Evolutionary conservation across 2,797 vertebrate genomes (phyloP), one percentile per base, ranked within the genome.

Genomic region (Rhynchotus rufescens): DNA sequence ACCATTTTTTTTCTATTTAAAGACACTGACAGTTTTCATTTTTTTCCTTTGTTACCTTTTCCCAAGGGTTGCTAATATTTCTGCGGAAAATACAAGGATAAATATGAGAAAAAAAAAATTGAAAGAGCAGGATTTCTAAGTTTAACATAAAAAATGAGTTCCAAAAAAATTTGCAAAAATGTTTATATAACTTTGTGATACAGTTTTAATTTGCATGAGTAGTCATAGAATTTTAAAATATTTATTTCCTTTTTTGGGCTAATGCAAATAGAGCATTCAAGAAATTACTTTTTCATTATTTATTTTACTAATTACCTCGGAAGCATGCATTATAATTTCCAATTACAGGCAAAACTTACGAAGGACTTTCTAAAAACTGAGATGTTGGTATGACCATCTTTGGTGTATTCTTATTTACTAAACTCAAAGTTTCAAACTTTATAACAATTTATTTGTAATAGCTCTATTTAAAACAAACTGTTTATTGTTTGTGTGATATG

Each of bases 251-350:
- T 36, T 0, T 92, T 93, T 59, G 34, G 52, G 79, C 71, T 93
- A 90, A 89, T 81, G 52, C 51, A 94, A 83, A 54, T 47, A 67
- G 30, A 73, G 26, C 42, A 74, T 76, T 90, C 79, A 72, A 62
- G 69, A 85, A 86, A 72, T 56, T n/a, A 81, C 57, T n/a, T 90
- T 76, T 73, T 32, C 17, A 26, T 89, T 86, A 84, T 42, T 77
- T 68, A 30, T 15, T 79, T 88, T 32, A 61, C 62, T 96, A 67
- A 82, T 82, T 91, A 73, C 28, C 14, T 89, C 66, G 88, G 34
- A 87, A 90, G 9, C 22, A 28, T 65, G 65, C 12, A 49, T 2
- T 57, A 45, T 62, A 7, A 89, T 83, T 81, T 82, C 44, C 88
- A 79, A 81, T 86, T 30, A 64, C 38, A 21, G 51, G n/a, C 23